These are phyloP conservation scores for Corvus cornix DNA, from an alignment of 2,113 vertebrate species.

Conservation along the genomic window DNA sequence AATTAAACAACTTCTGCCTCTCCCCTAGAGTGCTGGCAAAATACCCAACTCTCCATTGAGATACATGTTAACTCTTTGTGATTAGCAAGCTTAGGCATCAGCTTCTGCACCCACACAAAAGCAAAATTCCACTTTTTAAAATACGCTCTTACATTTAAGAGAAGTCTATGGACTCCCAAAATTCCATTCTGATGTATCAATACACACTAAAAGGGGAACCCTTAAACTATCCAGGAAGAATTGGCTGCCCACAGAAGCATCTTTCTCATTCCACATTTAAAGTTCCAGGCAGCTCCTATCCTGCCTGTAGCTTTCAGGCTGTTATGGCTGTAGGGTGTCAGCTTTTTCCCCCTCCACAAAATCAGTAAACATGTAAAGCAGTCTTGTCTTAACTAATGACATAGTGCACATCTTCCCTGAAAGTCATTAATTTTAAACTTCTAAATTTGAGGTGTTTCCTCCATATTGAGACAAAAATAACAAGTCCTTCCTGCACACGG, in stretches of 20 bases:
- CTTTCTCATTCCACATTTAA: background rate
- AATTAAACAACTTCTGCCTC: background rate
- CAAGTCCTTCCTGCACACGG: accelerated
- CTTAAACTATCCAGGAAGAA: background rate
- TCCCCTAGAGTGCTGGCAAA: background rate
- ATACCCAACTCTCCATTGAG: accelerated
- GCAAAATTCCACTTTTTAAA: background rate
- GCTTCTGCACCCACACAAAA: background rate
- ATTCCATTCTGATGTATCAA: background rate
- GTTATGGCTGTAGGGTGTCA: background rate
- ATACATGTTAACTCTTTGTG: background rate
- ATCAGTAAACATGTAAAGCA: background rate
- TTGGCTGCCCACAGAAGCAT: accelerated
- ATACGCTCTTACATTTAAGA: background rate
- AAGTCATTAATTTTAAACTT: background rate
- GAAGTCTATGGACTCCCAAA: background rate
- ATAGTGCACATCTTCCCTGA: accelerated
- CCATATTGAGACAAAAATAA: background rate
- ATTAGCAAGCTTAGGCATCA: background rate
- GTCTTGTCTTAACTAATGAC: background rate
- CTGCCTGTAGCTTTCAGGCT: background rate
- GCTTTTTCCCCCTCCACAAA: background rate
- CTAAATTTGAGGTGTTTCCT: background rate
- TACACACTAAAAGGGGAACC: background rate
- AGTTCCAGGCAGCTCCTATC: background rate